Base-by-base conservation (phyloP, 2,888 invertebrate genomes). In the Drosophila algonquin region DNA sequence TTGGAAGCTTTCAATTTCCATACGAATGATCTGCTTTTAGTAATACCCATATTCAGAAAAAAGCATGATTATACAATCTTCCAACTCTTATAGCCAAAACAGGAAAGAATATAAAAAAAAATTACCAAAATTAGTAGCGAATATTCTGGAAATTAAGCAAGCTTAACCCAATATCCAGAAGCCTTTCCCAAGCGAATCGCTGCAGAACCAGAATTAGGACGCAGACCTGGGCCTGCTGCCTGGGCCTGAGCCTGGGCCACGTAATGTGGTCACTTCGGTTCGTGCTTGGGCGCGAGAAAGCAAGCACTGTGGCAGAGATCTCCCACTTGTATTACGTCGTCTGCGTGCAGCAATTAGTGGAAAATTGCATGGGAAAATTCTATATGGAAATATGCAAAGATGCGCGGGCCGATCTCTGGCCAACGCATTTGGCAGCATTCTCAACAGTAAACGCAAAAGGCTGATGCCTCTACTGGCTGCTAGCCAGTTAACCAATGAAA, bases 301-400 rank as follows among this genome's bases (percentile, higher is more conserved):
- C 77, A 84, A 81, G 73, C 78, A 79, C 67, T 71, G 63, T 56
- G 32, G 59, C 56, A 40, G n/a, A 55, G 27, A 45, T 56, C 55
- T 64, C 45, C 58, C 53, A 68, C 47, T 47, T 74, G 59, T 60
- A 58, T 32, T 61, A 46, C 65, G 56, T 67, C 9, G 64, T 69
- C 80, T 87, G 88, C 84, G 83, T 85, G 86, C 86, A 77, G 80
- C 85, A 85, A 85, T 87, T 87, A 85, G 85, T 76, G 76, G 78
- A 65, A 87, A 87, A 84, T 84, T 84, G 86, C 84, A 80, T 84
- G 84, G 84, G 84, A 84, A 83, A 82, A 82, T 77, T 87, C 79
- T 77, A 76, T 76, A 57, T 69, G 76, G 35, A 80, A 79, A 75
- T 79, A 83, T 84, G 83, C 83, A 84, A 68, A 78, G 27, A 63